phyloP scores from a whole-genome alignment of 2,797 vertebrate species.

The Lindbergichthys nudifrons region DNA sequence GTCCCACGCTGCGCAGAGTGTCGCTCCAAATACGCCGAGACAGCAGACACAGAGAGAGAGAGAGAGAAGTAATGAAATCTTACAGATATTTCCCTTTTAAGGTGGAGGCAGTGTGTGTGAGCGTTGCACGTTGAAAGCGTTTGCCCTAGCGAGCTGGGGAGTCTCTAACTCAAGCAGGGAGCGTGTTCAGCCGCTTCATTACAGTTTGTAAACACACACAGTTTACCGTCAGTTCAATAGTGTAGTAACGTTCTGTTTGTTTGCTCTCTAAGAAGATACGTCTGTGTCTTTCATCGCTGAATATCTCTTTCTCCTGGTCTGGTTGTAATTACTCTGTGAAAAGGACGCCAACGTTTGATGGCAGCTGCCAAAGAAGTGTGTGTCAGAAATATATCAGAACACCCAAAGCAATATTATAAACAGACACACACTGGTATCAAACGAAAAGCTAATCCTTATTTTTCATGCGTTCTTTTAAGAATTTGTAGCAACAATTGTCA shows the following conservation, averaged over 20 bases:
- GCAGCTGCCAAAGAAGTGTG: constrained; percentile 41
- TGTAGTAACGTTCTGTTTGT: constrained; percentile 47
- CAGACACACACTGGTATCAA: background rate
- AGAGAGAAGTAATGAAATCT: constrained; percentile 57
- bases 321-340: constrained; percentile 62
- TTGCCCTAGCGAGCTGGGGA: constrained; percentile 70
- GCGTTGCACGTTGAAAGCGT: constrained; percentile 51
- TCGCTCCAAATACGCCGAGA: constrained; percentile 54
- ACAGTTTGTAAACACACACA: constrained; percentile 29
- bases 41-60: constrained; percentile 29
- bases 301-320: constrained; percentile 31
- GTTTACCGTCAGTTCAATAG: constrained; percentile 27
- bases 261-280: constrained; percentile 64
- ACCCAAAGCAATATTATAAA: background rate
- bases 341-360: constrained; percentile 51
- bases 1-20: constrained; percentile 48
- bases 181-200: constrained; percentile 46
- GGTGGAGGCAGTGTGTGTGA: constrained; percentile 54
- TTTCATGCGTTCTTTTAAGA: background rate
- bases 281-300: constrained; percentile 44
- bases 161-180: constrained; percentile 52
- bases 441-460: background rate
- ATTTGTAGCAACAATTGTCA: too few relatives aligned
- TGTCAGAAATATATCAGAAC: constrained; percentile 48
- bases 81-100: constrained; percentile 75